Conservation (phyloP, 1,140 invertebrate species). For the Phthorimaea operculella region DNA sequence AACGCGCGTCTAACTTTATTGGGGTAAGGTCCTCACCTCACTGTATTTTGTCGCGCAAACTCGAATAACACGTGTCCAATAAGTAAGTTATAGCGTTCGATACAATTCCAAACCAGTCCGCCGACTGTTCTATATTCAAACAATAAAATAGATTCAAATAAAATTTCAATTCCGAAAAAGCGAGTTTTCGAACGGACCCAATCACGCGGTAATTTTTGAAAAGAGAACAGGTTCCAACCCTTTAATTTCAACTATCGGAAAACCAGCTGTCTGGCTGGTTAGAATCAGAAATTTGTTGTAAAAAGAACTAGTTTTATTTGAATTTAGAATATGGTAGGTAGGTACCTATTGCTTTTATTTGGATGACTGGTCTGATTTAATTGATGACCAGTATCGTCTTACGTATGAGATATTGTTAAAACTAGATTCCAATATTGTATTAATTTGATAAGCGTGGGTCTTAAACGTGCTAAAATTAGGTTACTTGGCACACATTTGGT, state of each 20-base stretch:
- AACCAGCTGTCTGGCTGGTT: background rate
- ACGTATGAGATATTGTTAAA: too few relatives aligned
- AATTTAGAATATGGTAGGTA: background rate
- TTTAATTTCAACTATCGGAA: background rate
- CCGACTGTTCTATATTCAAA: conserved; percentile 1
- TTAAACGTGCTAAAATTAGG: too few relatives aligned
- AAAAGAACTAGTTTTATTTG: conserved; percentile 1
- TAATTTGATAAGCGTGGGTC: too few relatives aligned
- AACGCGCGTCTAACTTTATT: too few relatives aligned
- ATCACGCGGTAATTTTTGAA: background rate
- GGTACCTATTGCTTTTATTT: background rate
- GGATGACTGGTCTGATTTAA: background rate
- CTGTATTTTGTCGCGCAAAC: too few relatives aligned
- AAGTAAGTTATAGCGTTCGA: background rate
- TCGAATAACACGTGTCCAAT: background rate
- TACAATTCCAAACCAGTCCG: background rate
- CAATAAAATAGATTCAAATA: background rate
- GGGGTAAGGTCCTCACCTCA: too few relatives aligned
- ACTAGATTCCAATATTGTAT: too few relatives aligned
- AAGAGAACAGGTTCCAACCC: background rate
- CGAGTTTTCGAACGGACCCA: conserved; percentile 1
- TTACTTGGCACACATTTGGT: too few relatives aligned
- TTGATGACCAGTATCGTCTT: background rate
- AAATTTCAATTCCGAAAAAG: conserved; percentile 1
- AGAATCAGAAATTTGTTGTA: background rate